Base-by-base conservation (phyloP, 2,113 vertebrate species). In the Brienomyrus brachyistius region DNA sequence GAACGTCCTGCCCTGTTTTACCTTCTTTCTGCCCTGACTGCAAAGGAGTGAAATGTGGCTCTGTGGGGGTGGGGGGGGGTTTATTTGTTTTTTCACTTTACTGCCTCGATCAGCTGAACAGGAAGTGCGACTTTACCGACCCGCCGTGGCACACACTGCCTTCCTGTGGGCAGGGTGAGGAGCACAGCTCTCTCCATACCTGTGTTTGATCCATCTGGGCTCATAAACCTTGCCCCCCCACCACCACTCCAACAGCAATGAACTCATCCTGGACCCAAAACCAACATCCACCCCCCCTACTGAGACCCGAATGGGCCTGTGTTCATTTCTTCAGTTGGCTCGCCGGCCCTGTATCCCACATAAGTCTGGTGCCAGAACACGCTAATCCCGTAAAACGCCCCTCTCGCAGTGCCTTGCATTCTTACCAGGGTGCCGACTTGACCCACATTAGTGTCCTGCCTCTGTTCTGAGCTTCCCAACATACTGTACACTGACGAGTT, bases 131-230 rank as follows among this genome's bases (percentile, higher is more conserved):
- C 89, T 94, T 92, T 91, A 93, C 84, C 92, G 88, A 92, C 89
- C 91, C 93, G 48, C 91, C 93, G 87, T 86, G 93, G 86, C 89
- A 45, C 80, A 87, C 56, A 70, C 70, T 87, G 56, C 82, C 89
- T 23, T 89, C 83, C 89, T 92, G 84, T 51, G 54, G 59, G 10
- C 35, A 6, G 51, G 86, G 62, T 15, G 66, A 45, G 1, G 23
- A n/a, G 40, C 54, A 23, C 83, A 87, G 43, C 52, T 91, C 91
- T 89, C 90, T 91, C 87, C 89, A 90, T 80, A 43, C 54, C 62
- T 9, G 87, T 90, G 94, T 66, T 66, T 94, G 91, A 94, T 94
- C 94, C 92, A 88, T 21, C 86, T 89, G 45, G 91, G 90, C 92
- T 93, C 92, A 91, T 95, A 93, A 94, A 94, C 89, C 89, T 88